Base-by-base conservation (phyloP, 2,113 vertebrate species). In the Atrichornis clamosus region DNA sequence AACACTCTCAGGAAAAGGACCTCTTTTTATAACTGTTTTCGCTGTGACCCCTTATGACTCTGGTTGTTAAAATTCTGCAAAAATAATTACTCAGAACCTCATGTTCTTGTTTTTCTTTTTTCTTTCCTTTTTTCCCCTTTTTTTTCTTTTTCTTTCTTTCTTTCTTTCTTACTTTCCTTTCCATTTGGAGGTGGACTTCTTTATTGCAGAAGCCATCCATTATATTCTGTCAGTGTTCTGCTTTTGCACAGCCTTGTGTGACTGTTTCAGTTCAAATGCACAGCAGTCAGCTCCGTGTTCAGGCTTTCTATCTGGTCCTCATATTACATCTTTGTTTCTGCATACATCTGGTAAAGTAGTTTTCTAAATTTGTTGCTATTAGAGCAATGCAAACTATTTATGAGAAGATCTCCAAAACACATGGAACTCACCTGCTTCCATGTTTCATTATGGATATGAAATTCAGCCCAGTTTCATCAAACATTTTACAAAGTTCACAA, bases 361-460 rank as follows among this genome's bases (percentile, higher is more conserved):
- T 97, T 95, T 86, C 69, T 93, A 88, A 93, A 93, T 95, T 95
- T 86, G 79, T 93, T 26, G 1, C 83, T 95, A 90, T 90, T 90
- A 92, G 14, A 93, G 82, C 27, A 92, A 95, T 96, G 90, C 87
- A 92, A 96, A 86, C 60, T 95, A 94, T 96, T 96, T 82, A 86
- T 72, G 86, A 95, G 65, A 94, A 95, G 82, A 90, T 68, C 44
- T 80, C 88, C 79, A 93, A 90, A 92, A 75, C 93, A 95, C 93
- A 92, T 93, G 88, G 80, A 95, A 70, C 52, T 88, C 88, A 96
- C 95, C 92, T 94, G 72, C 52, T 92, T 94, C 88, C 56, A 86
- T 84, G 87, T 93, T 96, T 90, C 87, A 68, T 87, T 96, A 80
- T 4, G 55, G 28, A 56, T 58, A 85, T 90, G 68, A 94, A 88